Percentiles rank a stretch among this genome's conserved stretches.
Evolutionary conservation across 2,797 vertebrate species (phyloP).

Genomic region (Danio aesculapii): DNA sequence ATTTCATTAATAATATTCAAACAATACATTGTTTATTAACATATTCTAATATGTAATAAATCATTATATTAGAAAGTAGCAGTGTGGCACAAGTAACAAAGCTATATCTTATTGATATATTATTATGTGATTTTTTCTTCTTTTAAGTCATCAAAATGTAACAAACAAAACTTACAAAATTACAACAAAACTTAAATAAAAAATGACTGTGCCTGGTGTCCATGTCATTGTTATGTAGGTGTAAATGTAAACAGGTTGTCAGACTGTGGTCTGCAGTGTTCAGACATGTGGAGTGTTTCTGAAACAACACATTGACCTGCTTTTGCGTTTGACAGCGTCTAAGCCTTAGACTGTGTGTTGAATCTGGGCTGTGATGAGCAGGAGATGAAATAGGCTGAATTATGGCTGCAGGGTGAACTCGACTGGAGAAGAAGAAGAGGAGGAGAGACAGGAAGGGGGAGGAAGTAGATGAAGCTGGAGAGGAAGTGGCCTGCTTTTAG

Average conservation of each 20-base stretch:
- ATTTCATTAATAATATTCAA: too few relatives aligned
- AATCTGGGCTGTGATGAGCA: slow-evolving; percentile 55
- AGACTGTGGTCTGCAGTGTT: not conserved
- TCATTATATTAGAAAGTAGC: too few relatives aligned
- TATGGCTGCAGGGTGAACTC: slow-evolving; percentile 63
- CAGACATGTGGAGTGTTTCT: slow-evolving; percentile 1
- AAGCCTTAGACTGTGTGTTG: slow-evolving; percentile 20
- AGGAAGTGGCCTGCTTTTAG: slow-evolving; percentile 67
- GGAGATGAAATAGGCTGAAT: slow-evolving; percentile 67
- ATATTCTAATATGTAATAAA: too few relatives aligned
- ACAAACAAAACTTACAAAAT: too few relatives aligned
- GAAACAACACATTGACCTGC: slow-evolving; percentile 25
- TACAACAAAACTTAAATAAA: too few relatives aligned
- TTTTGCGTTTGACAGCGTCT: slow-evolving; percentile 11
- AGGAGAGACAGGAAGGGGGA: slow-evolving; percentile 51
- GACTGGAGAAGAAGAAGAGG: slow-evolving; percentile 53
- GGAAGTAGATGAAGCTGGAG: slow-evolving; percentile 35
- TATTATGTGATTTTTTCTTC: too few relatives aligned
- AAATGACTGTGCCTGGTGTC: not conserved
- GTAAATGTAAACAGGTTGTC: slow-evolving; percentile 12
- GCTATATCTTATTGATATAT: too few relatives aligned
- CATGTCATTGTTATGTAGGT: not conserved
- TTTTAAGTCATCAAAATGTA: too few relatives aligned
- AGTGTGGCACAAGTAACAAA: too few relatives aligned
- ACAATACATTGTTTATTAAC: too few relatives aligned